Base-by-base conservation (phyloP, 2,888 invertebrate genomes). In the Andrena fulva region DNA sequence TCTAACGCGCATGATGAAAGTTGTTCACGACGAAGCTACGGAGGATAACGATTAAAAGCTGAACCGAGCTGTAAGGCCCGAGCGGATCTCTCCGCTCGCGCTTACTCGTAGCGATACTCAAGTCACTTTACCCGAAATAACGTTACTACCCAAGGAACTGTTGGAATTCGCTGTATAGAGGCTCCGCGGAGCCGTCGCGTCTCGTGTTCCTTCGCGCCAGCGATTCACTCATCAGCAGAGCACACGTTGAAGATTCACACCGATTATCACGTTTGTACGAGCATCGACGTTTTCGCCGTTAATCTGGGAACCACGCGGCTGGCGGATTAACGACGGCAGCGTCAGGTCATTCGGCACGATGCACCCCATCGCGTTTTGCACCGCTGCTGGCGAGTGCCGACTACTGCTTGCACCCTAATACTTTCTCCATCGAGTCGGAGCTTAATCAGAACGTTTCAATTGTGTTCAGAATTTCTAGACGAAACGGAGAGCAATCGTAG, bases 81-180 rank as follows among this genome's bases (percentile, higher is more conserved):
- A 74, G 48, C 3, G 56, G 48, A 64, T 69, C 24, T 73, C 20
- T 48, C 63, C 69, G 67, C 72, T 72, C 52, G 60, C 20, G 8
- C 67, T 80, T 50, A 81, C 50, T 68, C 29, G 16, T 75, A 75
- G 75, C 52, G 52, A 33, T 29, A 63, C 12, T 60, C 64, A 20
- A 29, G 4, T 54, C 33, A 70, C 35, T 72, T 80, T 80, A 35
- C 56, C 35, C 48, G 68, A 71, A 63, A 52, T 56, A 20, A 20
- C 20, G 20, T 20, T 20, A 20, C 20, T 20, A 60, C 52, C 10
- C 33, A n/a, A 78, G 1, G 33, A 20, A 62, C 20, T 12, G 66
- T 81, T 75, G 74, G 62, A 42, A 62, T 70, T 81, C 60, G 66
- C 42, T 73, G 48, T 70, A 42, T 80, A 66, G 56, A 59, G 10